Percentiles rank a stretch among this genome's conserved stretches.
Conservation (phyloP, 2,797 vertebrate species). For the Coregonus suidteri region DNA sequence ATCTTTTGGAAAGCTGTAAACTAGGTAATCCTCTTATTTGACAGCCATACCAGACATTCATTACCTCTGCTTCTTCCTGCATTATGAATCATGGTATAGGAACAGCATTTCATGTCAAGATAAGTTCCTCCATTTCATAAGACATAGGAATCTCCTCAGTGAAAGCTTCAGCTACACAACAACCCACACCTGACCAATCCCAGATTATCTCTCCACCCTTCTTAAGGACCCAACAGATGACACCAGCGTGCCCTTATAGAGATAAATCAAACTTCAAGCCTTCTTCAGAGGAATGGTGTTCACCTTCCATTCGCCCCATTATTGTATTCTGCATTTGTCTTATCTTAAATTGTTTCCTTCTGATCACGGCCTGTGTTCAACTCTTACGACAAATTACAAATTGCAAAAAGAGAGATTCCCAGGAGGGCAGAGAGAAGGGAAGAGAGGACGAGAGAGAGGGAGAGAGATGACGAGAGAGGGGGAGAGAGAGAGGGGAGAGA, state of each 20-base stretch:
- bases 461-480: not conserved
- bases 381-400: conserved; percentile 57
- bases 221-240: conserved; percentile 34
- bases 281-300: conserved; percentile 7
- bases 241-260: conserved; percentile 21
- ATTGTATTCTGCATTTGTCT: conserved; percentile 32
- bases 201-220: conserved; percentile 10
- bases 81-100: not conserved
- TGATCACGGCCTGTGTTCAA: conserved; percentile 63
- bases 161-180: conserved; percentile 7
- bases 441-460: not conserved
- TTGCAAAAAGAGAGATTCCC: conserved; percentile 41
- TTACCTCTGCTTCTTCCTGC: conserved; percentile 47
- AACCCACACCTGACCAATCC: conserved; percentile 16
- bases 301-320: conserved; percentile 32
- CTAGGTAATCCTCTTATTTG: conserved; percentile 59
- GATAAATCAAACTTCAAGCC: not conserved
- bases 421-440: not conserved
- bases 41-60: conserved; percentile 59
- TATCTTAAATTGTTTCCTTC: conserved; percentile 26
- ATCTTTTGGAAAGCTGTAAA: conserved; percentile 61
- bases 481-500: too few relatives aligned
- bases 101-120: conserved; percentile 45
- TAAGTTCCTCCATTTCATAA: conserved; percentile 43
- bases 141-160: conserved; percentile 39